Base-by-base conservation (phyloP, 2,113 vertebrate species). In the Gambusia affinis region DNA sequence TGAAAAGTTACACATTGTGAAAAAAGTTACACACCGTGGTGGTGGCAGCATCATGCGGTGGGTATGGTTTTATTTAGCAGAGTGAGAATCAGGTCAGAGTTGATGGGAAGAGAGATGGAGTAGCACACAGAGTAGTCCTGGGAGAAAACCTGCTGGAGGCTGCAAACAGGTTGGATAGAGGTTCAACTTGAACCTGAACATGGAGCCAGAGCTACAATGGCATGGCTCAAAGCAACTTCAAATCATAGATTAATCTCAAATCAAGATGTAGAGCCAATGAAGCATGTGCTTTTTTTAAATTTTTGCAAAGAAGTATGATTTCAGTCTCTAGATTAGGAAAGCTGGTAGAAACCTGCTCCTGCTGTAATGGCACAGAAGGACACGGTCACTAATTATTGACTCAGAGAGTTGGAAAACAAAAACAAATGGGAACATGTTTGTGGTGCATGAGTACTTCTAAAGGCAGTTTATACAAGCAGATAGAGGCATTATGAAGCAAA, bases 381-480 rank as follows among this genome's bases (percentile, higher is more conserved):
- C 8, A 54, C 19, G 24, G 0, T 5, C 47, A 54, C 47, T 54
- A 54, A 22, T 54, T 54, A 54, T 22, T 54, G 47, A 42, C 39
- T 42, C 14, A 15, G 39, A 39, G 37, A 15, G 39, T 42, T 15
- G 39, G 39, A 37, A 37, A 37, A 37, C 10, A 37, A 42, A 42
- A 15, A 42, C 39, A 42, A 42, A 15, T 54, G 19, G 8, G 47
- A 54, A 22, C 8, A 19, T 54, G 19, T 54, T 54, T 24, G 4
- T 2, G 47, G 6, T 19, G 47, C 22, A 19, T 24, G 22, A 54
- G 7, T 54, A 54, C 4, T 54, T 54, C 24, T 1, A 47, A 47
- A 47, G 44, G 73, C 54, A 67, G 62, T 70, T 71, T 80, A 17
- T 57, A 22, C 27, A 29, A 81, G 66, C 60, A 76, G 80, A 78